Percentiles rank a stretch among this genome's conserved stretches.
Evolutionary conservation across 1,140 invertebrate species (phyloP).

Genomic region (Dinothrombium tinctorium): DNA sequence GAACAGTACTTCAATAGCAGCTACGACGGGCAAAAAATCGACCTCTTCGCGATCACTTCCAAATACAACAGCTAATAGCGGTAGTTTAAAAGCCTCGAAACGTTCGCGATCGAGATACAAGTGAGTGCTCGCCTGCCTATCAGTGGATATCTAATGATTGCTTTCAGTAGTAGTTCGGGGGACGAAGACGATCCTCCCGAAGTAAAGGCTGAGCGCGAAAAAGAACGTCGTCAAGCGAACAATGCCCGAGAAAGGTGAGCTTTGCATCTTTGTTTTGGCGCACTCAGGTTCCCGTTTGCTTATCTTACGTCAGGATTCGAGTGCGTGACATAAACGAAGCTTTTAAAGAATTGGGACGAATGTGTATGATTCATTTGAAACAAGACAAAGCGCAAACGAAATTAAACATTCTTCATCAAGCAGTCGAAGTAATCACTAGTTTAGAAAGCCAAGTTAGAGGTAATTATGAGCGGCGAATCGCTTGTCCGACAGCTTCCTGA

Average conservation of each 20-base stretch:
- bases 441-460: slow-evolving; percentile 34
- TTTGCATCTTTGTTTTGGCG: background rate
- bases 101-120: no score
- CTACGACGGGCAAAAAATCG: background rate
- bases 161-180: slow-evolving; percentile 37
- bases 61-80: background rate
- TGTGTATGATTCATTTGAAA: slow-evolving; percentile 31
- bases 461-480: slow-evolving; percentile 15
- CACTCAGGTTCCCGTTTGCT: background rate
- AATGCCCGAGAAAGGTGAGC: slow-evolving; percentile 79
- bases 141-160: no score
- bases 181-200: slow-evolving; percentile 42
- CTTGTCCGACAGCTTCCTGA: background rate
- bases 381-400: slow-evolving; percentile 32
- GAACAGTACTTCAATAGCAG: background rate
- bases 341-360: slow-evolving; percentile 35
- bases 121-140: no score
- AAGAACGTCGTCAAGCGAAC: slow-evolving; percentile 86
- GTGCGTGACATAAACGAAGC: slow-evolving; percentile 38
- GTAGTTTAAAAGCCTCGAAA: no score
- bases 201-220: slow-evolving; percentile 76
- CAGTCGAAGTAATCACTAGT: slow-evolving; percentile 31
- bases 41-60: background rate
- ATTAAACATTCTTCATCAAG: slow-evolving; percentile 31
- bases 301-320: slow-evolving; percentile 24